phyloP scores from a whole-genome alignment of 2,797 vertebrate genomes.

The Podargus strigoides region DNA sequence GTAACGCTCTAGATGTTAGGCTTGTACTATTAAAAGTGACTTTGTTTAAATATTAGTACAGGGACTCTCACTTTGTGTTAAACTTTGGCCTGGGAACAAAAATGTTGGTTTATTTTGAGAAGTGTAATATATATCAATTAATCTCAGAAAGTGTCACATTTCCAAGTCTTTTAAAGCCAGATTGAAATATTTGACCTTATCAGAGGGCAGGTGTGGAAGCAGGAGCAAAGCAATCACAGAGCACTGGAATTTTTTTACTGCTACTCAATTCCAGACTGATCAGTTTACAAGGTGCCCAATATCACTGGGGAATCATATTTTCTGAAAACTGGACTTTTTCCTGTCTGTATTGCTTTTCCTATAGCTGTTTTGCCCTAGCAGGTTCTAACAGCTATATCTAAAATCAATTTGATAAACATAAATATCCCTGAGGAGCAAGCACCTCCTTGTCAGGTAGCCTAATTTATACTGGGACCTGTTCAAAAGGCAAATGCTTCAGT shows the following conservation, averaged over 20 bases:
- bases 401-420: neutral
- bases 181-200: constrained; percentile 46
- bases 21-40: neutral
- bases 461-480: neutral
- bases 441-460: neutral
- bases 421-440: neutral
- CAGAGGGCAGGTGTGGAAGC: neutral
- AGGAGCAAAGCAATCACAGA: constrained; percentile 19
- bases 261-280: constrained; percentile 14
- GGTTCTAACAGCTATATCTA: neutral
- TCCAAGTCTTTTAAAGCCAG: constrained; percentile 18
- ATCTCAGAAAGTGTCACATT: constrained; percentile 36
- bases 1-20: neutral
- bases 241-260: constrained; percentile 27
- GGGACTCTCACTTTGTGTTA: neutral
- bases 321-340: neutral
- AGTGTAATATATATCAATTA: constrained; percentile 43
- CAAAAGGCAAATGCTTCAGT: neutral
- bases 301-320: neutral
- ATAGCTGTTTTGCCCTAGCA: neutral
- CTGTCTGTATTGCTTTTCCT: constrained; percentile 6
- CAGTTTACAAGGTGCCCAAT: constrained; percentile 46
- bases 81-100: constrained; percentile 42
- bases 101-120: constrained; percentile 28
- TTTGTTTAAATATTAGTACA: constrained; percentile 7